These are phyloP conservation scores for Bembecia ichneumoniformis DNA, from an alignment of 2,888 invertebrate genomes.

Conservation along the genomic window DNA sequence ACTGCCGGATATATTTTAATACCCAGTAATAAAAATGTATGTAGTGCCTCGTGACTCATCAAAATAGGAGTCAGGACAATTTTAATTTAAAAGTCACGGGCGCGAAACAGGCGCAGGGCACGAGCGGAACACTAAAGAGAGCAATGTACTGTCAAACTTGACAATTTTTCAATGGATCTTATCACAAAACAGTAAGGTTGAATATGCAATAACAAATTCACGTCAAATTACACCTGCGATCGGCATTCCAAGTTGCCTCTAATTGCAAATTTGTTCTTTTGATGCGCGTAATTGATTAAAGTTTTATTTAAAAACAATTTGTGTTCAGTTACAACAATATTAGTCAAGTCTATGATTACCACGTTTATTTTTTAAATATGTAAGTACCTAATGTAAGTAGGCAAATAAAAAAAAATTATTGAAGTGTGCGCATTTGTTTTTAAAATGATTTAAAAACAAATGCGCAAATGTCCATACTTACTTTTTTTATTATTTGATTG, in stretches of 20 bases:
- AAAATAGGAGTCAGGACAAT: not conserved
- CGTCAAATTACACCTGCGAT: constrained; percentile 39
- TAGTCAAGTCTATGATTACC: no score
- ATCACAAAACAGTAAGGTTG: not conserved
- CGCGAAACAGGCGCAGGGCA: constrained; percentile 15
- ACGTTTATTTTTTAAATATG: no score
- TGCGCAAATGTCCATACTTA: no score
- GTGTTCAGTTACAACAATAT: no score
- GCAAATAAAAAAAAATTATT: no score
- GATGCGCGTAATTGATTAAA: constrained; percentile 34
- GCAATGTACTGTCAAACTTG: constrained; percentile 38
- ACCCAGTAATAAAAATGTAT: no score
- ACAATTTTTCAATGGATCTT: not conserved
- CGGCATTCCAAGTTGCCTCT: constrained; percentile 41
- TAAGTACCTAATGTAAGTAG: no score
- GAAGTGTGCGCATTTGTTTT: no score
- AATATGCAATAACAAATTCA: not conserved
- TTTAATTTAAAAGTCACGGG: not conserved
- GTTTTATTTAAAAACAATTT: no score
- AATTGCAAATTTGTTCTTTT: constrained; percentile 32
- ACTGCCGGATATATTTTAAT: no score
- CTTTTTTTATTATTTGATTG: no score
- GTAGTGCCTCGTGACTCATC: not conserved
- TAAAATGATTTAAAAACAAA: no score
- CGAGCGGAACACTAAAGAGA: constrained; percentile 30